Conservation (phyloP, 2,113 vertebrate genomes). For the Rhea americana region DNA sequence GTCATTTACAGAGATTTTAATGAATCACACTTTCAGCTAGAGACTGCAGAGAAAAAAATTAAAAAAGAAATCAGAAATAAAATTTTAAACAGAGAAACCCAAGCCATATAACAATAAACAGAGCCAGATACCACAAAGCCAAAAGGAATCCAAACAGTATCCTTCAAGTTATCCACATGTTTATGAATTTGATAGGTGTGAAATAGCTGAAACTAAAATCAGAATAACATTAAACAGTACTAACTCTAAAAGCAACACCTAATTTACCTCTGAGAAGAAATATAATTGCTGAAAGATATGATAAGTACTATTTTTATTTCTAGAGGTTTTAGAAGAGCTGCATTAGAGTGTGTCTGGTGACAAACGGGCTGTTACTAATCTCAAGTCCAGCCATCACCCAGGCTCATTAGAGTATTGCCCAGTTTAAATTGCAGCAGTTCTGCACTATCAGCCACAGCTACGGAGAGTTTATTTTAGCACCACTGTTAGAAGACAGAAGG, state of each 20-base stretch:
- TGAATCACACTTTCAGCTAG: conserved; percentile 5
- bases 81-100: conserved; percentile 20
- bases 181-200: conserved; percentile 50
- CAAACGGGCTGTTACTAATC: background rate
- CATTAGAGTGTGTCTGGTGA: background rate
- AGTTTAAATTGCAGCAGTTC: background rate
- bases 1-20: background rate
- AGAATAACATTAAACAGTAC: conserved; percentile 2
- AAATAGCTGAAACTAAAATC: conserved; percentile 36
- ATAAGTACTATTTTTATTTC: background rate
- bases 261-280: conserved; percentile 37
- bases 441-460: background rate
- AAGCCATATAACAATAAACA: conserved; percentile 37
- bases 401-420: background rate
- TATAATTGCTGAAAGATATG: background rate
- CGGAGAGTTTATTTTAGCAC: conserved; percentile 8
- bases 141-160: conserved; percentile 31
- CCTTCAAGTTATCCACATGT: background rate
- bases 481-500: background rate
- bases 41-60: background rate
- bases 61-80: conserved; percentile 15
- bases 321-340: background rate
- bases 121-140: conserved; percentile 46
- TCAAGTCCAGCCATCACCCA: background rate
- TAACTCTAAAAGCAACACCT: conserved; percentile 17